Base-by-base conservation (phyloP, 2,888 invertebrate genomes). In the Epirrhoe tristata region DNA sequence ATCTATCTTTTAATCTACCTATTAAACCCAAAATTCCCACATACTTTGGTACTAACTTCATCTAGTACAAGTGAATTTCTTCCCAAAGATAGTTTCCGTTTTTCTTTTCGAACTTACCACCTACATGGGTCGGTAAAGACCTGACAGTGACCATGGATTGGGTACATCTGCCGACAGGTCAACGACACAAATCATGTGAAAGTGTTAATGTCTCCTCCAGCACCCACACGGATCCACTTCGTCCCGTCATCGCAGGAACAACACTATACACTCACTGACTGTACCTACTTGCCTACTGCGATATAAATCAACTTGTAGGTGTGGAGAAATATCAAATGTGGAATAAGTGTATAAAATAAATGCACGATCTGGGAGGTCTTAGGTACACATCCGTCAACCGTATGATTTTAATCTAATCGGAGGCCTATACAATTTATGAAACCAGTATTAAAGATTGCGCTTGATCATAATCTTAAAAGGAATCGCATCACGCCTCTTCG, bases 141-240 rank as follows among this genome's bases (percentile, higher is more conserved):
- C 48, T 54, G 55, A 51, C 54, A 59, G 50, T 55, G 54, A 60
- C 54, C 60, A 60, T 63, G 59, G 46, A 46, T 62, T 60, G 86
- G 89, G 87, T 79, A 72, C 82, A 81, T 84, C 87, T 77, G 76
- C 69, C 80, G 76, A 68, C 80, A 80, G 91, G 91, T 91, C 91
- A 91, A 86, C 90, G 90, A 88, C 90, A 88, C 88, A 87, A 85
- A 87, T 82, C 85, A 82, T 85, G 91, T 89, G 92, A 92, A 92
- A 92, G 92, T 90, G 87, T 86, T 88, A 88, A 84, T 85, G 85
- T 86, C 84, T 86, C 83, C 85, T 85, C 84, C 80, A 77, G 82
- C 87, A 85, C 89, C 88, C 88, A 89, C 89, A 85, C 86, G 53
- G 46, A 51, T 32, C 51, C 36, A 50, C 55, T 39, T 56, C 50